Evolutionary conservation across 2,888 invertebrate species (phyloP), one percentile per base, ranked within the genome.

Genomic region (Morinoia aosen): DNA sequence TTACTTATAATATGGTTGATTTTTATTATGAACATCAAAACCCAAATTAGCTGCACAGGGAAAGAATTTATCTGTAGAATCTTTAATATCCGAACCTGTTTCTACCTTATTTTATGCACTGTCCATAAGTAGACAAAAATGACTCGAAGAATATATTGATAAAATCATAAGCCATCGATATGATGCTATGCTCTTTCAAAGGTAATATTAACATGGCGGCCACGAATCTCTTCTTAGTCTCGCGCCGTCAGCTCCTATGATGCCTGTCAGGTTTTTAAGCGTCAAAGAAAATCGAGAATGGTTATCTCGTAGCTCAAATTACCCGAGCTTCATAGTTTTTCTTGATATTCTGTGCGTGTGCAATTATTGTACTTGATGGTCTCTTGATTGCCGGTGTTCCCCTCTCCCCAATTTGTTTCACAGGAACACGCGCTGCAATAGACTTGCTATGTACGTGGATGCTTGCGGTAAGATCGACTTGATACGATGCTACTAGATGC

Each of bases 251-350:
- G 48, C 56, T 93, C 93, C 57, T 93, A 33, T 48, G 93, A 93
- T 58, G 93, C 93, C 93, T 93, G 93, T 57, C 93, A 93, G 57
- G 57, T 93, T 93, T 57, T 93, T 93, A 57, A 57, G 93, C 57
- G 93, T 93, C 93, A 93, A 93, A 93, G 93, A 93, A 93, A 93
- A 57, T 93, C 93, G 93, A 56, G 93, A 57, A 93, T 2, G 58
- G 93, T 93, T 93, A 93, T 93, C 93, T 93, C 93, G 93, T 56
- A 48, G 58, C 57, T 93, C 93, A 57, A 93, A 93, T 93, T 93
- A 93, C 56, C 33, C 93, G 12, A n/a, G 93, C 25, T 48, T 90
- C 93, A 33, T 93, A 48, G 57, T 93, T 93, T 93, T 93, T 93
- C 56, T 93, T 57, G 93, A 57, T 58, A 57, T 33, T 48, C 93